Evolutionary conservation across 2,888 invertebrate species (phyloP), one percentile per base, ranked within the genome.

Genomic region (Malachius bipustulatus): DNA sequence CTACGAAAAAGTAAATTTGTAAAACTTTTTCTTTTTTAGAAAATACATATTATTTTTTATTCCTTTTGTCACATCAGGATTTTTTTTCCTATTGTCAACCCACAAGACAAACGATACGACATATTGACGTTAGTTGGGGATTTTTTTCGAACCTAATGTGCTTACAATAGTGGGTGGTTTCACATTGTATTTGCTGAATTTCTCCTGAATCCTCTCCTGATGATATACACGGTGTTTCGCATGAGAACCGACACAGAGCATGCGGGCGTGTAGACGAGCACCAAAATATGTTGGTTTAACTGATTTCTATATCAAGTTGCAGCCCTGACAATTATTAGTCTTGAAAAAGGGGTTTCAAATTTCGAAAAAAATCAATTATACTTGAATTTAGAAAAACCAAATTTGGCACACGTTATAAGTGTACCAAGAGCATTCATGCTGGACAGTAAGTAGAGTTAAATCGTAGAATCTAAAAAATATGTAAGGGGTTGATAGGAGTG

Each of bases 171-270:
- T n/a, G n/a, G n/a, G n/a, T n/a, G n/a, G n/a, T n/a, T n/a, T n/a
- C n/a, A n/a, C n/a, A n/a, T n/a, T n/a, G n/a, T n/a, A n/a, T n/a
- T n/a, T n/a, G n/a, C n/a, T n/a, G n/a, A n/a, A n/a, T n/a, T n/a
- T n/a, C n/a, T n/a, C n/a, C n/a, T n/a, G n/a, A n/a, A n/a, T n/a
- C n/a, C n/a, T n/a, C n/a, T n/a, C n/a, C n/a, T n/a, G n/a, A n/a
- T n/a, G 6, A 19, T n/a, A 19, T 19, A 19, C 24, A 19, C 6
- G 24, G 24, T 19, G 24, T 8, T 19, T 19, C 24, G 24, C 24
- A 19, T 19, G n/a, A 19, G 24, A 19, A 19, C 24, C 24, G n/a
- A 19, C 24, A 19, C 24, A 19, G 24, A 19, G 24, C 24, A 19
- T 6, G n/a, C n/a, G 24, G 24, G 24, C 24, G n/a, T 19, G n/a